Evolutionary conservation across 2,888 invertebrate genomes (phyloP), one percentile per base, ranked within the genome.

Genomic region (Arrhopalites spinosus): DNA sequence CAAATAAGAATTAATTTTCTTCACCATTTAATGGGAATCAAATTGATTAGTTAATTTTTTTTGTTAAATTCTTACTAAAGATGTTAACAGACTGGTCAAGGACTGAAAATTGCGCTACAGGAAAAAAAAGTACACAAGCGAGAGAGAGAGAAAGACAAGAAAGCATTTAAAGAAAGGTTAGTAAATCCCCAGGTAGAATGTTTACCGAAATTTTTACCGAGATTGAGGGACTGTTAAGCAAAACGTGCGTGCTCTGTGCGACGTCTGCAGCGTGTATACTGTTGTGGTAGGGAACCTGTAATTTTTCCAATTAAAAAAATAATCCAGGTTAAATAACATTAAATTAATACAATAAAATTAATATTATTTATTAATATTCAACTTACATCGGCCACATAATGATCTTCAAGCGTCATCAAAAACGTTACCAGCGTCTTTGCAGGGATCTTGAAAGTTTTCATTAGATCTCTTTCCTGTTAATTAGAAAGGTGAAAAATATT

Each of bases 241-340:
- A 90, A 82, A 96, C 96, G 87, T 98, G 93, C 77, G 96, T 96
- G 83, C 97, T 96, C 88, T 98, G 99, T 77, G 96, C 93, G 81
- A 99, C 99, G 87, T 98, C 98, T 80, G 99, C 98, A 74, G 98
- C 99, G 87, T 99, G 99, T 83, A 96, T 89, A 84, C 95, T 95
- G 88, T 99, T 99, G 89, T 99, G 99, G 90, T 99, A 99, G 84
- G 98, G 98, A 87, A 98, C 20, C 20, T 50, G 20, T 17, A 15
- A 50, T n/a, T 15, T n/a, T n/a, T n/a, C n/a, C n/a, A n/a, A 50
- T 50, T 15, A 50, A 36, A 36, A 36, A 36, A 36, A n/a, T n/a
- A n/a, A n/a, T n/a, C n/a, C n/a, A n/a, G n/a, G n/a, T n/a, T n/a
- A n/a, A n/a, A n/a, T n/a, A n/a, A n/a, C n/a, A n/a, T n/a, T n/a